phyloP scores from a whole-genome alignment of 30 jellyfish, hydroid and myxozoan genomes.

The Sanderia malayensis region DNA sequence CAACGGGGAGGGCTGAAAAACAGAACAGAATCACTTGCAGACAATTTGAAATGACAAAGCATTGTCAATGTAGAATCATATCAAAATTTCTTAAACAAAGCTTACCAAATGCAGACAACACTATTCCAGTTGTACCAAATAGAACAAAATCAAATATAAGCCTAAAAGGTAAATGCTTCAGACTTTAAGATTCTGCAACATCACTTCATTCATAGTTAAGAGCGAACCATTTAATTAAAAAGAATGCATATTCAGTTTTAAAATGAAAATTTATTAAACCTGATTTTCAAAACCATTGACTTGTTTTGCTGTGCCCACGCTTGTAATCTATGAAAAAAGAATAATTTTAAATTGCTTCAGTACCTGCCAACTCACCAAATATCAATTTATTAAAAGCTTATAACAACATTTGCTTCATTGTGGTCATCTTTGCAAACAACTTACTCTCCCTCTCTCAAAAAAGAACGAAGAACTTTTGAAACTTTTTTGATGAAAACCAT shows the following conservation, averaged over 20 bases:
- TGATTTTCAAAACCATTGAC: conserved; percentile 2
- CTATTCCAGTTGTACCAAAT: conserved; percentile 32
- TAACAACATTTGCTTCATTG: neutral
- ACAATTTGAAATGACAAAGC: neutral
- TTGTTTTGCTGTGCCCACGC: conserved; percentile 38
- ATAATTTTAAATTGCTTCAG: neutral
- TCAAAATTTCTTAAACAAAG: neutral
- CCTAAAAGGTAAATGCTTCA: neutral
- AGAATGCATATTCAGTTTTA: too few species aligned
- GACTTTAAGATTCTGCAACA: neutral
- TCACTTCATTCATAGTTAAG: neutral
- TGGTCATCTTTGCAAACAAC: neutral
- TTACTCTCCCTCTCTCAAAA: conserved; percentile 19
- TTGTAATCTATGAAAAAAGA: conserved; percentile 3
- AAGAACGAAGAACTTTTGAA: conserved; percentile 5
- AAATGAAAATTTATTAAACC: conserved; percentile 3
- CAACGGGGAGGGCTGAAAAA: conserved; percentile 29
- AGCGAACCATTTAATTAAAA: too few species aligned
- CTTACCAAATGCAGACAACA: conserved; percentile 50
- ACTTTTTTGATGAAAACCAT: conserved; percentile 12
- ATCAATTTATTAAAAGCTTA: neutral
- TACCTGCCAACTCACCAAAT: neutral
- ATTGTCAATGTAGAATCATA: neutral
- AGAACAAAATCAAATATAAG: conserved; percentile 20
- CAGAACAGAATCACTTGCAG: neutral